A percentile compares a stretch with the other conserved stretches of the same genome.
These are phyloP conservation scores for Lithophane leautieri DNA, from an alignment of 2,888 invertebrate species.

Conservation along the genomic window DNA sequence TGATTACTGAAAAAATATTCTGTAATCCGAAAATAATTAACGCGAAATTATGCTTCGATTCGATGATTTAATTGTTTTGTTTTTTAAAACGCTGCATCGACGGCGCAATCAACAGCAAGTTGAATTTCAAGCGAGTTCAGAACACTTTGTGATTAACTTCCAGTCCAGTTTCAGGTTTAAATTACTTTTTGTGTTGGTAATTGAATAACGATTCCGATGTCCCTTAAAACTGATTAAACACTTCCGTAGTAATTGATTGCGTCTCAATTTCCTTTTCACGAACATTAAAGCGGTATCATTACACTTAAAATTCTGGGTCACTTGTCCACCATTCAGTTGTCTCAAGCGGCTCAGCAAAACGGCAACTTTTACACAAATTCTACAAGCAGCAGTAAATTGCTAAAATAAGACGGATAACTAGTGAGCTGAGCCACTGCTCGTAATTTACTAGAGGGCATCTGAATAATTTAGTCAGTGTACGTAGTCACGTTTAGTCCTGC, in stretches of 20 bases:
- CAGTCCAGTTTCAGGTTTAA: slow-evolving; percentile 48
- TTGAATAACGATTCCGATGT: slow-evolving; percentile 39
- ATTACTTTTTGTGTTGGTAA: slow-evolving; percentile 45
- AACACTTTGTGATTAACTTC: slow-evolving; percentile 54
- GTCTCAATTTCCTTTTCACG: slow-evolving; percentile 14
- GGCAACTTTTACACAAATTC: slow-evolving; percentile 46
- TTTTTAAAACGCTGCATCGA: slow-evolving; percentile 35
- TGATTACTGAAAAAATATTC: slow-evolving; percentile 72
- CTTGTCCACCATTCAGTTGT: slow-evolving; percentile 7
- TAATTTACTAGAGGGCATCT: slow-evolving; percentile 75
- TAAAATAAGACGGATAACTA: slow-evolving; percentile 66
- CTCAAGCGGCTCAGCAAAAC: slow-evolving; percentile 17
- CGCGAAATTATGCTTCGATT: slow-evolving; percentile 72
- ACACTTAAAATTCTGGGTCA: slow-evolving; percentile 25
- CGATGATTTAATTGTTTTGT: slow-evolving; percentile 70
- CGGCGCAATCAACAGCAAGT: slow-evolving; percentile 17
- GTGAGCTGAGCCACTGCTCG: slow-evolving; percentile 58
- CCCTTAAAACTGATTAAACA: slow-evolving; percentile 21
- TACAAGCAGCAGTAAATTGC: slow-evolving; percentile 58
- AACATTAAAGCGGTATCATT: slow-evolving; percentile 18
- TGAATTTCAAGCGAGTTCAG: slow-evolving; percentile 34
- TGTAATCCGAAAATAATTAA: slow-evolving; percentile 75
- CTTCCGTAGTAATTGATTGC: slow-evolving; percentile 12
- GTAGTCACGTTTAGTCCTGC: slow-evolving; percentile 78
- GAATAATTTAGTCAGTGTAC: slow-evolving; percentile 76